Evolutionary conservation across 2,888 invertebrate species (phyloP).

Genomic region (Pocota personata): DNA sequence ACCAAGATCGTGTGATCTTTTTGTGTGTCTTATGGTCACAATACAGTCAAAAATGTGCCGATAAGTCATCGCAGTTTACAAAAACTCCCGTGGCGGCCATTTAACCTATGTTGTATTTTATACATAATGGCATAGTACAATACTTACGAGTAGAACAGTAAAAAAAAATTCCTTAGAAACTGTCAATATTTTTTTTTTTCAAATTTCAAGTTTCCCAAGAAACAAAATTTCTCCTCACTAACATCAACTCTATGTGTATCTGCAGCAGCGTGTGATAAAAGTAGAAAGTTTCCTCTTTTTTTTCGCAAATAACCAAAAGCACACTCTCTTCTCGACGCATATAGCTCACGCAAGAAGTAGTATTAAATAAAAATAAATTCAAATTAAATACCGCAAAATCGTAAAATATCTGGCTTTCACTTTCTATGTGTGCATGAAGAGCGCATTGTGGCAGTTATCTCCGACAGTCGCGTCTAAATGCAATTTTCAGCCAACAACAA

Average conservation of each 20-base stretch:
- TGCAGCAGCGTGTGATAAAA: slow-evolving; percentile 22
- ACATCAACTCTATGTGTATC: not conserved
- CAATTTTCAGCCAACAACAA: slow-evolving; percentile 42
- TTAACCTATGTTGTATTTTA: too few relatives aligned
- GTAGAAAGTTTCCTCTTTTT: slow-evolving; percentile 59
- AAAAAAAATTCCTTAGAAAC: not conserved
- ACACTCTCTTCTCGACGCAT: slow-evolving; percentile 8
- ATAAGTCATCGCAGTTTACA: too few relatives aligned
- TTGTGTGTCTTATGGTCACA: too few relatives aligned
- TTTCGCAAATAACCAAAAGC: slow-evolving; percentile 20
- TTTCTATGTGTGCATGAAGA: slow-evolving; percentile 11
- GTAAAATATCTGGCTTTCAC: slow-evolving; percentile 29
- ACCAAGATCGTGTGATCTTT: too few relatives aligned
- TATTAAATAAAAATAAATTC: slow-evolving; percentile 62
- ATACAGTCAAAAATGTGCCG: too few relatives aligned
- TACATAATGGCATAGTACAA: too few relatives aligned
- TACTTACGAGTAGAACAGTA: too few relatives aligned
- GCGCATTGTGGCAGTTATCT: slow-evolving; percentile 30
- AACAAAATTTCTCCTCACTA: slow-evolving; percentile 15
- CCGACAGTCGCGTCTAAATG: slow-evolving; percentile 52
- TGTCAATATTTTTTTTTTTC: not conserved
- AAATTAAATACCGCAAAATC: slow-evolving; percentile 61
- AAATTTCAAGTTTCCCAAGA: slow-evolving; percentile 13
- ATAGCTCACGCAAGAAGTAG: not conserved
- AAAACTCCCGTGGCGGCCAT: too few relatives aligned